Conservation (phyloP, 1,140 invertebrate species). For the Sycobia sp. region DNA sequence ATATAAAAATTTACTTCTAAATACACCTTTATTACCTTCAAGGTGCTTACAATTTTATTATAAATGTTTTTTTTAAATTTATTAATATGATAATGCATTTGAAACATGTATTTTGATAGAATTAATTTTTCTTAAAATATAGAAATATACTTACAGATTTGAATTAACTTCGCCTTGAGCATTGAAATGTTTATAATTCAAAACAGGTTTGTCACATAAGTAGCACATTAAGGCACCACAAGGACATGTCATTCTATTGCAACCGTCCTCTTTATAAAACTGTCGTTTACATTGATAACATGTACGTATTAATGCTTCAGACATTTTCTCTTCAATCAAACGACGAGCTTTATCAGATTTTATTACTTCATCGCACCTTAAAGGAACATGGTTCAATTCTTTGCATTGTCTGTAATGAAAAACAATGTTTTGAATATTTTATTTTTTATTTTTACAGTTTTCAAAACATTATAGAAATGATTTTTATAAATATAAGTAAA, state of each 20-base stretch:
- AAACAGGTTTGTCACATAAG: constrained; percentile 66
- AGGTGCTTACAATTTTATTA: no score
- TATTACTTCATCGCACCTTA: constrained; percentile 68
- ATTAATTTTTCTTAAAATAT: not conserved
- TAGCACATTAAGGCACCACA: constrained; percentile 76
- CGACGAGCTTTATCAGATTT: constrained; percentile 64
- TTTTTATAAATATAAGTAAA: not conserved
- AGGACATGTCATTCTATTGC: constrained; percentile 73
- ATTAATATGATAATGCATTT: no score
- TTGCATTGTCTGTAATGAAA: constrained; percentile 62
- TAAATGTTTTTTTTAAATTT: no score
- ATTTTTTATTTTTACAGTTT: not conserved
- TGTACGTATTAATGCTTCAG: constrained; percentile 68
- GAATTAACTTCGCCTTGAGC: constrained; percentile 50
- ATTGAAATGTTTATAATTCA: constrained; percentile 68
- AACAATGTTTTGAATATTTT: constrained; percentile 21
- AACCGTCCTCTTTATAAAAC: constrained; percentile 71
- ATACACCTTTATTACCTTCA: no score
- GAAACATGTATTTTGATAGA: no score
- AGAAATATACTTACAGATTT: constrained; percentile 37
- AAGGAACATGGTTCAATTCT: constrained; percentile 69
- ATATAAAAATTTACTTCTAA: no score
- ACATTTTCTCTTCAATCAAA: constrained; percentile 71
- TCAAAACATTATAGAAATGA: no score
- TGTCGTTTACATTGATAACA: constrained; percentile 67